phyloP scores from a whole-genome alignment of 1,140 invertebrate species.

The Scaptomyza pallida region DNA sequence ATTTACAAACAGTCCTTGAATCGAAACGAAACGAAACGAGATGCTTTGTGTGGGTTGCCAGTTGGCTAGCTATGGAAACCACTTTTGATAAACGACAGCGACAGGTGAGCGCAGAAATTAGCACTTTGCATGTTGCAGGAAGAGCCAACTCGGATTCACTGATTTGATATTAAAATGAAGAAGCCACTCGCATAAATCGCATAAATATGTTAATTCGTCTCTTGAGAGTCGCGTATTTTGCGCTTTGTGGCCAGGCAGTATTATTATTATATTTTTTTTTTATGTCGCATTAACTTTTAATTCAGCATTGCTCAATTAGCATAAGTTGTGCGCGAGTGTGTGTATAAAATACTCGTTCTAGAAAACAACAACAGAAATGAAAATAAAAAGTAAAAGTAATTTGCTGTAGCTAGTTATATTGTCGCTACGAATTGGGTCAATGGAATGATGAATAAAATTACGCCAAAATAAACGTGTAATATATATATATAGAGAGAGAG shows the following conservation, averaged over 20 bases:
- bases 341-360: conserved; percentile 52
- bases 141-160: conserved; percentile 32
- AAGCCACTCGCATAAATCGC: conserved; percentile 77
- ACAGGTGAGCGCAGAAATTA: conserved; percentile 68
- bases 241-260: conserved; percentile 36
- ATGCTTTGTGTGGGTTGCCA: too few species aligned
- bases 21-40: conserved; percentile 6
- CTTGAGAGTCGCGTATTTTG: conserved; percentile 55
- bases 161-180: conserved; percentile 66
- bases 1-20: conserved; percentile 80
- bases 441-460: conserved; percentile 61
- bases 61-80: conserved; percentile 16
- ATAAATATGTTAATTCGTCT: conserved; percentile 76
- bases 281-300: conserved; percentile 68
- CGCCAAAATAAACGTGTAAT: background rate
- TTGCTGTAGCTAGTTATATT: conserved; percentile 31
- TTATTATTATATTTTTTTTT: conserved; percentile 9
- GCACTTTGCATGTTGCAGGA: conserved; percentile 61
- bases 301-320: conserved; percentile 60
- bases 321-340: conserved; percentile 53
- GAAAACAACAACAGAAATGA: conserved; percentile 15
- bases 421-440: conserved; percentile 54
- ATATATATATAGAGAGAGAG: too few species aligned
- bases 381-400: conserved; percentile 63
- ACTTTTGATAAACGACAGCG: conserved; percentile 28